Base-by-base conservation (phyloP, 2,113 vertebrate genomes). In the Toxostoma redivivum region DNA sequence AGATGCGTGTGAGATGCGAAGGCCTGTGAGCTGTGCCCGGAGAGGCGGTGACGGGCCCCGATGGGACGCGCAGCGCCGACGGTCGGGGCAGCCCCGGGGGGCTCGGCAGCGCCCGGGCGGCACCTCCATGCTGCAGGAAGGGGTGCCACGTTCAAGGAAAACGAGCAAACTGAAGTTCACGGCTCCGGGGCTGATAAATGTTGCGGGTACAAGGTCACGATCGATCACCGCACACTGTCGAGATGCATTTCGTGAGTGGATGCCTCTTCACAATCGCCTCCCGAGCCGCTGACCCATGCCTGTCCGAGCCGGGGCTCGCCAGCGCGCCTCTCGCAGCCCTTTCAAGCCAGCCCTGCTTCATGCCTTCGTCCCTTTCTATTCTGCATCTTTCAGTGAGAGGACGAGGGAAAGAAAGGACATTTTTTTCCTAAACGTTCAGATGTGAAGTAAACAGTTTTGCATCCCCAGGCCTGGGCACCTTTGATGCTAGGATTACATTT, bases 211-310 rank as follows among this genome's bases (percentile, higher is more conserved):
- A 98, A 98, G 98, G 98, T 98, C 98, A 98, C 91, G 97, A 98
- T 97, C 97, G 98, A 98, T 98, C 97, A 94, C 95, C 89, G 72
- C 97, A 97, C 96, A 98, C 98, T 99, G 98, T 98, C 98, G 98
- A 96, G 98, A 98, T 98, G 97, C 94, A 99, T 98, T 98, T 98
- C 98, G 97, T 98, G 98, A 98, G 97, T 98, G 98, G 98, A 97
- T 98, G 98, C 98, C 96, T 98, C 97, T 95, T 97, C 94, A 99
- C 98, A 99, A 98, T 98, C 98, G 92, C 94, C 91, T 92, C 95
- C 97, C 91, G 96, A 98, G 90, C 97, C 98, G 95, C 96, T 98
- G 98, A 98, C 98, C 98, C 98, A 97, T 98, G 97, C 82, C 51
- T 97, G 98, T 98, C 97, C 97, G 96, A 83, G 95, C 93, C 73